Evolutionary conservation across 2,797 vertebrate species (phyloP), one percentile per base, ranked within the genome.

Genomic region (Micrastur ruficollis): DNA sequence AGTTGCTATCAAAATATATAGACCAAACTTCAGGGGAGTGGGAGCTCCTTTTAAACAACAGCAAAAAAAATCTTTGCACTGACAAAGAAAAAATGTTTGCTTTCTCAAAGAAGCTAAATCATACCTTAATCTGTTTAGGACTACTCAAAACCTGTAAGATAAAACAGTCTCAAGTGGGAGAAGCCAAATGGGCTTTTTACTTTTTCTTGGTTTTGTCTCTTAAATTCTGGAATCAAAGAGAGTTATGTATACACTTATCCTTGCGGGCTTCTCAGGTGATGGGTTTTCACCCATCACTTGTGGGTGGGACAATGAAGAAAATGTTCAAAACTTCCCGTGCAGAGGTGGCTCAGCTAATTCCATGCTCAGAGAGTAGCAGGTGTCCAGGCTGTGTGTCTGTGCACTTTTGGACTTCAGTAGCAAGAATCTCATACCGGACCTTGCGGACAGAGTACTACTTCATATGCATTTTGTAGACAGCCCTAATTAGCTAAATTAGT

Each of bases 401-500:
- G 23, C 34, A 27, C 9, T 83, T 95, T 55, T 46, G 76, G 90
- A 78, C 50, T 93, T 82, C 20, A 21, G 61, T 52, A 93, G 68
- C 44, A 90, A 73, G 27, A 88, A 56, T 78, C 56, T 87, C 65
- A 82, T 81, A 36, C 6, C 23, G 53, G 66, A 75, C 65, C 31
- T 95, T 81, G 14, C 86, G 32, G 72, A 67, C 13, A 78, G 74
- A 50, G 26, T 81, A 49, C 49, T 67, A 46, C 63, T 94, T 96
- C 63, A 47, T 74, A 70, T 34, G 34, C 19, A 59, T 74, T 93
- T 81, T 86, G 74, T 70, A 97, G 95, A 96, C 78, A 89, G 90
- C 40, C 68, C 36, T 75, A 81, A 96, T 93, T 93, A 93, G 81
- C 47, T 94, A 80, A 88, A 81, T 94, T 49, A 81, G 75, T 90